Base-by-base conservation (phyloP, 2,888 invertebrate species). In the Mythimna loreyi region DNA sequence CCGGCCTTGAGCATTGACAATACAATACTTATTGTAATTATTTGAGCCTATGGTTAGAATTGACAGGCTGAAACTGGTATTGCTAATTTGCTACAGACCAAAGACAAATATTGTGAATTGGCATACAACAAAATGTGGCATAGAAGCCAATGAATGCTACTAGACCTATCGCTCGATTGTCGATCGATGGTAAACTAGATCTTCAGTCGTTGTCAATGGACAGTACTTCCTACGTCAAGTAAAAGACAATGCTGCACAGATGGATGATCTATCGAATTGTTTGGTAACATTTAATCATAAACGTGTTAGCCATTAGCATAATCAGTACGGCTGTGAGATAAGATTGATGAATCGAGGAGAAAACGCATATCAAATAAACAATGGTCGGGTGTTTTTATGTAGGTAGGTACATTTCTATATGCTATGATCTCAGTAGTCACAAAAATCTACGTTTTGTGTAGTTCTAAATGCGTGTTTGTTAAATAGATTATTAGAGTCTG, bases 21-120 rank as follows among this genome's bases (percentile, higher is more conserved):
- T 56, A 69, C 65, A 75, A 80, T 62, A 62, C 56, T 63, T 66
- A 59, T 69, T 67, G 21, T 60, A 69, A 80, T 78, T 53, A 69
- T 52, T 30, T 2, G 13, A 40, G 50, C 58, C 55, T 56, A 45
- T 43, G 45, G n/a, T 40, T 67, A 61, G 36, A 63, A 74, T 49
- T 79, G 74, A 66, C 53, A 68, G 5, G 5, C 56, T 62, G 28
- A 62, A 65, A 43, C 59, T 47, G 21, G 30, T 45, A 53, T 63
- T 53, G 43, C n/a, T n/a, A n/a, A n/a, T n/a, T n/a, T n/a, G n/a
- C 68, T 66, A 65, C 16, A 25, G n/a, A 28, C 56, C 55, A 55
- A 21, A 47, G 25, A 59, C 49, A 25, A 25, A n/a, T 25, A 45
- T 8, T 19, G 28, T n/a, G 2, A 6, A 30, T 28, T 52, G 25